Percentiles rank a stretch among this genome's conserved stretches.
These are phyloP conservation scores for Orchesellides sinensis DNA, from an alignment of 2,888 invertebrate species.

Conservation along the genomic window DNA sequence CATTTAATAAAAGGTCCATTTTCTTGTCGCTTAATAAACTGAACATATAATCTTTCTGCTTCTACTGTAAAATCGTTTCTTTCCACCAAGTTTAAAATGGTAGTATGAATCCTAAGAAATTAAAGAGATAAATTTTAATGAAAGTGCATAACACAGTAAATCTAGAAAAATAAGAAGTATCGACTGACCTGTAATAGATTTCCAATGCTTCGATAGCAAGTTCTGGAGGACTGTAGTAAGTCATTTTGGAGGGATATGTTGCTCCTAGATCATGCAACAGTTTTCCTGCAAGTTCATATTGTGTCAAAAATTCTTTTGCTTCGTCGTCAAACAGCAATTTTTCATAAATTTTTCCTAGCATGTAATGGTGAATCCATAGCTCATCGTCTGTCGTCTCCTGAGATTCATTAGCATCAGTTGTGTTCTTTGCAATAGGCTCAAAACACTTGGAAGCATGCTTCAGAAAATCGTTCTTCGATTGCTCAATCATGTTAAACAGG, in stretches of 20 bases:
- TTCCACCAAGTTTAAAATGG: slow-evolving; percentile 91
- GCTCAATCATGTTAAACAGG: slow-evolving; percentile 82
- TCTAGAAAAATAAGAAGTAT: slow-evolving; percentile 23
- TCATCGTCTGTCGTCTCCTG: slow-evolving; percentile 83
- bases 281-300: slow-evolving; percentile 87
- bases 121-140: slow-evolving; percentile 16
- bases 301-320: slow-evolving; percentile 85
- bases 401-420: slow-evolving; percentile 79
- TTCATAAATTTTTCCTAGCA: slow-evolving; percentile 96
- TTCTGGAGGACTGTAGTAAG: slow-evolving; percentile 89
- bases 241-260: slow-evolving; percentile 90
- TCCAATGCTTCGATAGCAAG: slow-evolving; percentile 93
- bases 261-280: slow-evolving; percentile 88
- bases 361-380: slow-evolving; percentile 94
- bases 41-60: slow-evolving; percentile 75
- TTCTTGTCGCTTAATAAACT: slow-evolving; percentile 76
- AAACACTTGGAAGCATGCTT: slow-evolving; percentile 89
- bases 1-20: slow-evolving; percentile 71
- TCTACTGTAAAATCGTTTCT: slow-evolving; percentile 80
- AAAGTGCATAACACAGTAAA: no score
- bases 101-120: slow-evolving; percentile 86
- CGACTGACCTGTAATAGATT: slow-evolving; percentile 76
- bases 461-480: slow-evolving; percentile 88
- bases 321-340: slow-evolving; percentile 84
- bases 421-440: slow-evolving; percentile 76